phyloP scores from a whole-genome alignment of 2,113 vertebrate species.

The Hemicordylus capensis region DNA sequence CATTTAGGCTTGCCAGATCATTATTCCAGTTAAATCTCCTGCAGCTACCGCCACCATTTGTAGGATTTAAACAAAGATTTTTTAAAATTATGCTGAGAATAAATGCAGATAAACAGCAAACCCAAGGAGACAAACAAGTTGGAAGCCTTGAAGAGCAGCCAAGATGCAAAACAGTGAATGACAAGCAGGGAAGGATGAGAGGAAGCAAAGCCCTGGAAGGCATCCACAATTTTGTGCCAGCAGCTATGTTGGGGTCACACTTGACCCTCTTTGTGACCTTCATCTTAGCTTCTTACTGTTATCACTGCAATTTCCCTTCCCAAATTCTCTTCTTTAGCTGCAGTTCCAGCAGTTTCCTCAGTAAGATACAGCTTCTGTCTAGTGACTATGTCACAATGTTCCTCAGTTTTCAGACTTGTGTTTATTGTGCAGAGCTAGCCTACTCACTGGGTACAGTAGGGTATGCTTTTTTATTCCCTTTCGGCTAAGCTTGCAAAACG shows the following conservation, averaged over 20 bases:
- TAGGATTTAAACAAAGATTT: slow-evolving; percentile 56
- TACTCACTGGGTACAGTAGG: not conserved
- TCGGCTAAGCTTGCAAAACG: not conserved
- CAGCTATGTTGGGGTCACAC: slow-evolving; percentile 50
- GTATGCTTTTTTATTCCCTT: not conserved
- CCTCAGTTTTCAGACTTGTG: not conserved
- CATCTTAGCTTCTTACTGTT: slow-evolving; percentile 38
- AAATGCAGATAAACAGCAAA: slow-evolving; percentile 70
- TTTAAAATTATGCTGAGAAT: slow-evolving; percentile 64
- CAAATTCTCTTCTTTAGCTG: slow-evolving; percentile 3
- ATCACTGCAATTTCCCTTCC: slow-evolving; percentile 45
- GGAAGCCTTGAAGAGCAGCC: slow-evolving; percentile 65
- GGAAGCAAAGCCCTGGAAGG: slow-evolving; percentile 67
- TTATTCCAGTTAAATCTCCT: slow-evolving; percentile 57
- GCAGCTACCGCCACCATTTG: slow-evolving; percentile 41
- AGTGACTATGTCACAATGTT: not conserved
- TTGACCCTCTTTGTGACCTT: slow-evolving; percentile 69
- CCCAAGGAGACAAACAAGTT: slow-evolving; percentile 61
- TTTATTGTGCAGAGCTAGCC: not conserved
- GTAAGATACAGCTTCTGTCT: slow-evolving; percentile 11
- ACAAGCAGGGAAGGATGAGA: slow-evolving; percentile 67
- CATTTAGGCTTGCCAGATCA: slow-evolving; percentile 52
- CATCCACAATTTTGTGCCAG: slow-evolving; percentile 65
- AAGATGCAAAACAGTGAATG: slow-evolving; percentile 60
- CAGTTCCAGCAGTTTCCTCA: slow-evolving; percentile 32